Evolutionary conservation across 2,888 invertebrate species (phyloP).

Genomic region (Rotaria macrura): DNA sequence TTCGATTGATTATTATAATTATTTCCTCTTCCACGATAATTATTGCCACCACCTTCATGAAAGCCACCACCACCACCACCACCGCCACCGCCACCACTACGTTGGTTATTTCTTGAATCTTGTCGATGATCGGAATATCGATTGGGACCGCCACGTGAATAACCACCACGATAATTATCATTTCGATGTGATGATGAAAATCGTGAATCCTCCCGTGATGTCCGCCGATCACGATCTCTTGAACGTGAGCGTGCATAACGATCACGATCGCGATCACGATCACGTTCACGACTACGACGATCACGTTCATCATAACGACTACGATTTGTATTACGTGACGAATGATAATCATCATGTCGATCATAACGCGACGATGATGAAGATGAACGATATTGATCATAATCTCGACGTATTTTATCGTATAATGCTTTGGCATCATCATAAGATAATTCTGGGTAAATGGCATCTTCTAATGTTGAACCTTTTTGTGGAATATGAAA

Average conservation of each 20-base stretch:
- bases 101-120: conserved; percentile 6
- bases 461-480: neutral
- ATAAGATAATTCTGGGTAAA: neutral
- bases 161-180: neutral
- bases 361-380: neutral
- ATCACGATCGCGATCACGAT: neutral
- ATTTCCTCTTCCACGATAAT: neutral
- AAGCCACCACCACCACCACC: no score
- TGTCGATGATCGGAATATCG: neutral
- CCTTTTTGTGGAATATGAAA: neutral
- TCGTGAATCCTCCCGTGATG: neutral
- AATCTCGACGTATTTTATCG: neutral
- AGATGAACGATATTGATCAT: conserved; percentile 4
- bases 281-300: neutral
- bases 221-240: neutral
- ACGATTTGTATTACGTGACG: neutral
- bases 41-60: neutral
- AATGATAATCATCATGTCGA: conserved; percentile 1
- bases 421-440: conserved; percentile 1
- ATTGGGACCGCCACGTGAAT: neutral
- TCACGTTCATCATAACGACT: conserved; percentile 4
- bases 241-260: neutral
- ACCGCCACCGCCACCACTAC: no score
- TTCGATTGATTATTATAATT: neutral
- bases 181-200: neutral